Percentiles rank a stretch among this genome's conserved stretches.
These are phyloP conservation scores for Oligia strigilis DNA, from an alignment of 2,888 invertebrate species.

Conservation along the genomic window DNA sequence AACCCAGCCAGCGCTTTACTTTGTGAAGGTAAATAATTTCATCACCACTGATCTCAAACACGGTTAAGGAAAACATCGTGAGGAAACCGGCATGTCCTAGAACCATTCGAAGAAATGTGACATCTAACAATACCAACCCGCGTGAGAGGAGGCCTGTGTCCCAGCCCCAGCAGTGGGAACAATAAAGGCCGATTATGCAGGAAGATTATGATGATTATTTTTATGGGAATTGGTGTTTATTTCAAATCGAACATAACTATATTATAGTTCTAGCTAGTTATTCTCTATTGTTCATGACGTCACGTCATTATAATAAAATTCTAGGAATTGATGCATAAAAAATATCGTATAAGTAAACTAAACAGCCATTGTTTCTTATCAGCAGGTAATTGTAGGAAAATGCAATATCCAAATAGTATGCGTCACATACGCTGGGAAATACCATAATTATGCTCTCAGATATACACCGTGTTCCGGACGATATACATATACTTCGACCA, in stretches of 20 bases:
- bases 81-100: too few relatives aligned
- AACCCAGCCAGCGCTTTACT: too few relatives aligned
- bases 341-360: background rate
- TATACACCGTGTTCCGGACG: too few relatives aligned
- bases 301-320: slow-evolving; percentile 2
- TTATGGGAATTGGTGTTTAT: background rate
- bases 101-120: too few relatives aligned
- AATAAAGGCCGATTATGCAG: background rate
- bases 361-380: slow-evolving; percentile 31
- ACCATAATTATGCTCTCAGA: background rate
- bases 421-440: slow-evolving; percentile 12
- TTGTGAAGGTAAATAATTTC: too few relatives aligned
- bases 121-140: too few relatives aligned
- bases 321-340: background rate
- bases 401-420: background rate
- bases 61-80: too few relatives aligned
- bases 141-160: too few relatives aligned
- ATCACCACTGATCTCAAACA: too few relatives aligned
- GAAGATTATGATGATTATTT: background rate
- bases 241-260: background rate
- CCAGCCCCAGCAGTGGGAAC: background rate
- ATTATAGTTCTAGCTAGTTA: background rate
- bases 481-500: too few relatives aligned
- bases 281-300: background rate
- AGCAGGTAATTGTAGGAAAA: slow-evolving; percentile 10